Evolutionary conservation across 2,888 invertebrate genomes (phyloP).

Genomic region (Clepsis dumicolana): DNA sequence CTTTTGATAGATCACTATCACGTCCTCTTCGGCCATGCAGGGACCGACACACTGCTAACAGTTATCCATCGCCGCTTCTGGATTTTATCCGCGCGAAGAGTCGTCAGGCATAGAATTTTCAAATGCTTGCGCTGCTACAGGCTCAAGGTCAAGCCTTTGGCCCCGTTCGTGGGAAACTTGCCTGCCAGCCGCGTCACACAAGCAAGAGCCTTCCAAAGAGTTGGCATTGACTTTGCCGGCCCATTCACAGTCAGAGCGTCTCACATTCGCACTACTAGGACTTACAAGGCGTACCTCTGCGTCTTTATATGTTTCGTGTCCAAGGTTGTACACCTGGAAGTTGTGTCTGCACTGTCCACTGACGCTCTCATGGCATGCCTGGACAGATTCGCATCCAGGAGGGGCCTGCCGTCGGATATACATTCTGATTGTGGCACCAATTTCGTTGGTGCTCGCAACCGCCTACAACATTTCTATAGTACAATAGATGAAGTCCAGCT

Average conservation of each 20-base stretch:
- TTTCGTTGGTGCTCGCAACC: constrained; percentile 6
- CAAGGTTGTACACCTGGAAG: constrained; percentile 19
- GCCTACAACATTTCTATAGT: neutral
- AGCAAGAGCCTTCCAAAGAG: neutral
- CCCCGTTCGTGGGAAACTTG: constrained; percentile 11
- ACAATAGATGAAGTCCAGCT: neutral
- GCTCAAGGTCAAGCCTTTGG: constrained; percentile 4
- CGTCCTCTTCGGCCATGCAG: constrained; percentile 3
- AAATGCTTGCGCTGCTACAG: constrained; percentile 8
- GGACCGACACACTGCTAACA: constrained; percentile 12
- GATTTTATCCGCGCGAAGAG: constrained; percentile 22
- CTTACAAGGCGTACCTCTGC: constrained; percentile 8
- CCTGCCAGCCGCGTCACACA: neutral
- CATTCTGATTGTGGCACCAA: constrained; percentile 10
- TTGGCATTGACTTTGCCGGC: constrained; percentile 1
- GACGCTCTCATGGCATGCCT: constrained; percentile 26
- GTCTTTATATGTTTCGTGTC: constrained; percentile 3
- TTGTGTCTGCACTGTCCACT: constrained; percentile 20
- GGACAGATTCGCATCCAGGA: constrained; percentile 16
- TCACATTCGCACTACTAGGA: neutral
- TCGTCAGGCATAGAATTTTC: constrained; percentile 14
- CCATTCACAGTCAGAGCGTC: constrained; percentile 4
- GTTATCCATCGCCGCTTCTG: constrained; percentile 21
- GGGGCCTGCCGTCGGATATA: constrained; percentile 18
- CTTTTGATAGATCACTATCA: constrained; percentile 24